These are phyloP conservation scores for Chaetogeoica ovagalla DNA, from an alignment of 2,888 invertebrate species.

Conservation along the genomic window DNA sequence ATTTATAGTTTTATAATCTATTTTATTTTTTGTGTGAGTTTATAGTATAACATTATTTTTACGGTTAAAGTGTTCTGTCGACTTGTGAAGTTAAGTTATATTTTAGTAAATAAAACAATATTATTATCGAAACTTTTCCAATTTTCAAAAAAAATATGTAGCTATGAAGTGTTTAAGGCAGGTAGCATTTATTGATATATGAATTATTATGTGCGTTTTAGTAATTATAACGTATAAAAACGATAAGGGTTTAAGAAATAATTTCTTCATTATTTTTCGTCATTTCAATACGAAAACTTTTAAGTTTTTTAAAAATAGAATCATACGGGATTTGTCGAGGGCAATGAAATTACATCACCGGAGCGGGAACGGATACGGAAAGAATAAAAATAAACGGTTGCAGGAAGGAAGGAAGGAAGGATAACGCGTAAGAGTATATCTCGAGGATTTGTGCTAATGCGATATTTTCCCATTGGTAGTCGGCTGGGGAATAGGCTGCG, in stretches of 20 bases:
- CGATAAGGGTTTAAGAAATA: no score
- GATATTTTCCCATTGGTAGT: slow-evolving; percentile 35
- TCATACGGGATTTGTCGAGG: background rate
- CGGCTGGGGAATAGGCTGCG: background rate
- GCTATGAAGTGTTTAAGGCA: background rate
- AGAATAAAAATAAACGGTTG: slow-evolving; percentile 34
- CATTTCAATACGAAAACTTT: background rate
- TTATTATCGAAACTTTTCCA: background rate
- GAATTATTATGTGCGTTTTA: background rate
- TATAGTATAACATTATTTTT: background rate
- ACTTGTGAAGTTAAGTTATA: background rate
- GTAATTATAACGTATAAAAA: no score
- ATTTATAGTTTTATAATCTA: no score
- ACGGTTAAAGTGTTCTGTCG: background rate
- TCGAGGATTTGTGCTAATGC: slow-evolving; percentile 10
- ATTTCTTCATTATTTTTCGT: background rate
- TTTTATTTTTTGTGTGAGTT: background rate
- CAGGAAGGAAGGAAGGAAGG: slow-evolving; percentile 22
- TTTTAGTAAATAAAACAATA: background rate
- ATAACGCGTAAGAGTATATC: slow-evolving; percentile 34
- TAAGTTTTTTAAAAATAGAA: slow-evolving; percentile 1
- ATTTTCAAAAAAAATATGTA: background rate
- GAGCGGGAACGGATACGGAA: background rate
- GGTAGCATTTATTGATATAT: background rate
- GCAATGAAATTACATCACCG: slow-evolving; percentile 20